Conservation (phyloP, 2,797 vertebrate genomes). For the Craterocephalus amniculus region DNA sequence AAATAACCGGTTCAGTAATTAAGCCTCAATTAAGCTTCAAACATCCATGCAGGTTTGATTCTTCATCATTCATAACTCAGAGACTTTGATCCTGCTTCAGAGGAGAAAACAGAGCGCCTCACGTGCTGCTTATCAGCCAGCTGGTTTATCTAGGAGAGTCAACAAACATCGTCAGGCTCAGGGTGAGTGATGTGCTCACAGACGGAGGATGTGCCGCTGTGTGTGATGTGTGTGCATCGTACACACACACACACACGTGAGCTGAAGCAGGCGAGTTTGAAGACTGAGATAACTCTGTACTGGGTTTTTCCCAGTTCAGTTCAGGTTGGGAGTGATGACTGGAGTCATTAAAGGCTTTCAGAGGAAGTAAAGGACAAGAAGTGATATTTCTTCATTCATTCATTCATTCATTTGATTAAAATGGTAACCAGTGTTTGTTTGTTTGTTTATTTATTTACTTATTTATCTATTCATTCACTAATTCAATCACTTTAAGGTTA, state of each 20-base stretch:
- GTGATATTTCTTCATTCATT: too few species aligned
- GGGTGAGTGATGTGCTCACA: neutral
- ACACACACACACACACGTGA: slow-evolving; percentile 4
- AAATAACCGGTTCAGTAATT: neutral
- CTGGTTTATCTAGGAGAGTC: neutral
- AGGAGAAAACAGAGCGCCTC: neutral
- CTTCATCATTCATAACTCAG: neutral
- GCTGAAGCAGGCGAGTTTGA: slow-evolving; percentile 5
- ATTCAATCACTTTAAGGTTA: too few species aligned
- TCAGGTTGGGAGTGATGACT: too few species aligned
- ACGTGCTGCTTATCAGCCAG: neutral
- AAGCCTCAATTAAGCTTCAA: too few species aligned
- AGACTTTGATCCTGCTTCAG: slow-evolving; percentile 6
- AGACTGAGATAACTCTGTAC: slow-evolving; percentile 13
- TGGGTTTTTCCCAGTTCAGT: slow-evolving; percentile 1
- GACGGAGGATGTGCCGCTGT: neutral
- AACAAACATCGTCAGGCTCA: neutral
- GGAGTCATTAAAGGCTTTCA: too few species aligned
- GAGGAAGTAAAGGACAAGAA: too few species aligned
- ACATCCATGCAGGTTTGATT: neutral
- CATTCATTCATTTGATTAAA: too few species aligned
- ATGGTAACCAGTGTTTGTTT: too few species aligned
- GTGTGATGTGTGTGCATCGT: neutral
- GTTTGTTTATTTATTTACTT: too few species aligned
- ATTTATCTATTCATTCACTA: too few species aligned